A percentile compares a stretch with the other conserved stretches of the same genome.
Evolutionary conservation across 2,797 vertebrate genomes (phyloP).

Genomic region (Schizopygopsis malacanthus): DNA sequence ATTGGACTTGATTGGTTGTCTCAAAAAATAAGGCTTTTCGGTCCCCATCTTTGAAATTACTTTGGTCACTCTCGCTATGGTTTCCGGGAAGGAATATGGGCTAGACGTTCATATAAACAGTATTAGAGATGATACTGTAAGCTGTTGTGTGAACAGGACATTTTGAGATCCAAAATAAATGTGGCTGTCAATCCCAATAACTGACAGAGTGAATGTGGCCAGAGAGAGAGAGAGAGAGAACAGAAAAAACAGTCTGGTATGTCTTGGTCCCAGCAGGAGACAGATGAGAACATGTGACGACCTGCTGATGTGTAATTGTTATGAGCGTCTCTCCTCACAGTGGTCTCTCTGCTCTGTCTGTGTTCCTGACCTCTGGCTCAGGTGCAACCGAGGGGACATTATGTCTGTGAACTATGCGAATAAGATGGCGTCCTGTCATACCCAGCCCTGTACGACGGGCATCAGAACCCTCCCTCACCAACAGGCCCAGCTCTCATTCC

Average conservation of each 20-base stretch:
- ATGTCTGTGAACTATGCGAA: not conserved
- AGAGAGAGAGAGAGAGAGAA: not conserved
- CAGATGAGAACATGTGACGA: not conserved
- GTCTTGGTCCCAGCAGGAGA: not conserved
- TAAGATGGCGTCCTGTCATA: not conserved
- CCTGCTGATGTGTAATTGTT: slow-evolving; percentile 7
- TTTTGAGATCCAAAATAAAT: not conserved
- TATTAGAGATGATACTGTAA: not conserved
- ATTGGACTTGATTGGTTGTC: no score
- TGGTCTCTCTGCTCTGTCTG: not conserved
- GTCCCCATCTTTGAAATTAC: no score
- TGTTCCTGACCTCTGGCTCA: not conserved
- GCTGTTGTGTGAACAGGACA: not conserved
- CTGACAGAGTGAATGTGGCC: not conserved
- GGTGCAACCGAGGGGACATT: not conserved
- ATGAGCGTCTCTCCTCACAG: not conserved
- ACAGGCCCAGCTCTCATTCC: slow-evolving; percentile 39
- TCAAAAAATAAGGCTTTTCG: no score
- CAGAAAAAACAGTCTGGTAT: not conserved
- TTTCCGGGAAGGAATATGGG: no score
- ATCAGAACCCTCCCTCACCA: slow-evolving; percentile 13
- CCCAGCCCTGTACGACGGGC: not conserved
- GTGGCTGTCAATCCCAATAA: not conserved
- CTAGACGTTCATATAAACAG: not conserved
- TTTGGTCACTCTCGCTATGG: no score